These are phyloP conservation scores for Syrphus vitripennis DNA, from an alignment of 2,888 invertebrate genomes.

Conservation along the genomic window DNA sequence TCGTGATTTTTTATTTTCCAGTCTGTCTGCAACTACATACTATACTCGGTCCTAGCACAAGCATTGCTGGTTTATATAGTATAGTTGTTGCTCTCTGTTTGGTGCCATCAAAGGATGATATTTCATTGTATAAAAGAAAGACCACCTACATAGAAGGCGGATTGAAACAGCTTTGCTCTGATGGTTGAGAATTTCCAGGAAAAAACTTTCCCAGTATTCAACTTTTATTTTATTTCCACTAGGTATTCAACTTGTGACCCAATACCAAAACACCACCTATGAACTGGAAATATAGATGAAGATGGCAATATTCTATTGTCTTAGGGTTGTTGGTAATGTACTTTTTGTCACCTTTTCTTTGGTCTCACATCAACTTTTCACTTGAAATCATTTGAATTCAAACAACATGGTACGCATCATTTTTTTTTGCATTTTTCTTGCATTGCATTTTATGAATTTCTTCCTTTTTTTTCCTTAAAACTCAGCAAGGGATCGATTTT, in stretches of 20 bases:
- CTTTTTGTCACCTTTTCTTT: constrained; percentile 40
- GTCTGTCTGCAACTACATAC: constrained; percentile 1
- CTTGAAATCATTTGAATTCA: constrained; percentile 44
- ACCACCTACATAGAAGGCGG: constrained; percentile 1
- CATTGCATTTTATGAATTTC: neutral
- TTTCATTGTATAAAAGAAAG: constrained; percentile 29
- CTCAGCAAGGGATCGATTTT: constrained; percentile 2
- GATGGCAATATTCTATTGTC: constrained; percentile 24
- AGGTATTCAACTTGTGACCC: neutral
- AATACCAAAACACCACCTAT: neutral
- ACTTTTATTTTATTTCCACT: no score
- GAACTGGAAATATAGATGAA: neutral
- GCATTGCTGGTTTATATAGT: neutral
- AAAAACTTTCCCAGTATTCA: neutral
- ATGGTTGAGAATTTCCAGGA: neutral
- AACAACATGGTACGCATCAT: constrained; percentile 14
- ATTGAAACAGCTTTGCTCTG: neutral
- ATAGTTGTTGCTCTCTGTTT: neutral
- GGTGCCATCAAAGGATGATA: constrained; percentile 44
- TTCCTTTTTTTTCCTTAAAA: neutral
- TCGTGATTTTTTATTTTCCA: constrained; percentile 22
- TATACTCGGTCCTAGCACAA: neutral
- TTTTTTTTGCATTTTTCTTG: neutral
- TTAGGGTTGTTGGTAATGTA: constrained; percentile 31
- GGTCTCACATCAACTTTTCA: constrained; percentile 10